Percentiles rank a stretch among this genome's conserved stretches.
phyloP scores from a whole-genome alignment of 2,797 vertebrate genomes.

The Sebastes taczanowskii region DNA sequence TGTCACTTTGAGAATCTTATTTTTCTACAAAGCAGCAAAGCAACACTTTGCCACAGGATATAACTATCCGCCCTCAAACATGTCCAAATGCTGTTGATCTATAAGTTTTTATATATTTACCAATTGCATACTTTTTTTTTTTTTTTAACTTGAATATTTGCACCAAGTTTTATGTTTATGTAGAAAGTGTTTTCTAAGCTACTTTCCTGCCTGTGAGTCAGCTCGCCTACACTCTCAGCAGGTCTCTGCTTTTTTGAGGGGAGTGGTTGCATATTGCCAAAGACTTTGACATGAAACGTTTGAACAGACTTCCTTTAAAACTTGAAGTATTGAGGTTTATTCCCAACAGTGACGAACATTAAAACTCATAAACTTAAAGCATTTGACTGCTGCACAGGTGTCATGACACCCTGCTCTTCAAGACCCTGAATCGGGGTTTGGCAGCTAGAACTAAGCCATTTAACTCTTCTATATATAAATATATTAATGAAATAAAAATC shows the following conservation, averaged over 20 bases:
- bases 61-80: too few species aligned
- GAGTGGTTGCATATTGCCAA: not conserved
- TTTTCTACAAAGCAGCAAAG: not conserved
- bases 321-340: not conserved
- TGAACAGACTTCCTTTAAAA: constrained; percentile 2
- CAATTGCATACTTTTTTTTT: not conserved
- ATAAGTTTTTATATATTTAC: not conserved
- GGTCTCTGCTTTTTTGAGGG: not conserved
- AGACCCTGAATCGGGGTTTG: not conserved
- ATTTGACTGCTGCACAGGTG: not conserved
- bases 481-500: not conserved
- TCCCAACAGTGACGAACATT: not conserved
- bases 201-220: constrained; percentile 7
- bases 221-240: constrained; percentile 21
- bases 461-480: not conserved
- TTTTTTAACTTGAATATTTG: not conserved
- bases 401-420: not conserved
- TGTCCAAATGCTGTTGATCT: not conserved
- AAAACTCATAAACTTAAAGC: not conserved
- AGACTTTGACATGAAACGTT: not conserved
- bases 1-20: not conserved
- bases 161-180: not conserved
- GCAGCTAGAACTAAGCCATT: not conserved
- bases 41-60: not conserved
- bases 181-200: not conserved